Evolutionary conservation across 2,888 invertebrate genomes (phyloP).

Genomic region (Archaeoteleia sp.): DNA sequence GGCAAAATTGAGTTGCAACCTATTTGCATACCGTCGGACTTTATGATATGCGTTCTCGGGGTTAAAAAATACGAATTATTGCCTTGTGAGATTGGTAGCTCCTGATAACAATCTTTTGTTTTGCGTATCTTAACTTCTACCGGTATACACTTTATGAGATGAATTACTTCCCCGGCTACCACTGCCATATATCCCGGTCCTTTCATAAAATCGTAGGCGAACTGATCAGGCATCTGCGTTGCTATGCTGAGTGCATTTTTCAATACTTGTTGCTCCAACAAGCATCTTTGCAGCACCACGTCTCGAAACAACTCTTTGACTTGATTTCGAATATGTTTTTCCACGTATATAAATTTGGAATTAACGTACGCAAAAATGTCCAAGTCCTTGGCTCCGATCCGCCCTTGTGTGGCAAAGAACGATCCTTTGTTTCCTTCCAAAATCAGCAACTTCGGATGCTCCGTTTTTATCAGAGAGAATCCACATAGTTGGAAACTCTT

Average conservation of each 20-base stretch:
- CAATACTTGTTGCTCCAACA: constrained; percentile 55
- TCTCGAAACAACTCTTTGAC: constrained; percentile 49
- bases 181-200: too few species aligned
- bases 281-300: constrained; percentile 54
- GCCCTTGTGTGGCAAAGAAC: neutral
- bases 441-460: constrained; percentile 29
- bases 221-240: constrained; percentile 52
- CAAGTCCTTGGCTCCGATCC: constrained; percentile 9
- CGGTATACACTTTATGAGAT: constrained; percentile 58
- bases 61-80: too few species aligned
- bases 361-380: constrained; percentile 53
- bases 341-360: constrained; percentile 58
- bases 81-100: too few species aligned
- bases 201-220: constrained; percentile 54
- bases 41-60: constrained; percentile 52
- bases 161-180: constrained; percentile 57
- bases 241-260: constrained; percentile 55
- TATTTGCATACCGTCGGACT: constrained; percentile 31
- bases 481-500: neutral
- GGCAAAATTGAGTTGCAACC: constrained; percentile 51
- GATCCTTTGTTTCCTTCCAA: constrained; percentile 7
- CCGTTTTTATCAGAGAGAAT: constrained; percentile 2
- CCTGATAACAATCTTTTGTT: constrained; percentile 49
- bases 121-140: constrained; percentile 43
- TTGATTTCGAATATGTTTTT: too few species aligned